phyloP scores from a whole-genome alignment of 2,113 vertebrate genomes.

The Globicephala melas region DNA sequence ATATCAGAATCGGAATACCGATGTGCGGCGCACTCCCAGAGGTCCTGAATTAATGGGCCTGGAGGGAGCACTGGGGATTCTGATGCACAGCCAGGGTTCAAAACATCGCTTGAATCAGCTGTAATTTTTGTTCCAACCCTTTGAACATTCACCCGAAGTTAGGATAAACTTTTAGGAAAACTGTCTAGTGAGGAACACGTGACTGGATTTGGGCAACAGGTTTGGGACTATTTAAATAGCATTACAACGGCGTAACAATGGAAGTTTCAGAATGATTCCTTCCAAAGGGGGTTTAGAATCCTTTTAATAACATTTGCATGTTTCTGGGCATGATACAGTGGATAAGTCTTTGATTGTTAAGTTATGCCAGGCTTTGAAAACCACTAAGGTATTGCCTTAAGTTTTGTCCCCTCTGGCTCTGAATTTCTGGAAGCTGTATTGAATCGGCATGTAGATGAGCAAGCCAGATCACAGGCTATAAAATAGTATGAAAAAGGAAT shows the following conservation, averaged over 20 bases:
- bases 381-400: not conserved
- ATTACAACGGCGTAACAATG: not conserved
- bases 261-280: not conserved
- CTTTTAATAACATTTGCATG: not conserved
- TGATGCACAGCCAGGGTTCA: not conserved
- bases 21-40: not conserved
- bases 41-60: not conserved
- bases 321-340: not conserved
- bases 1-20: not conserved
- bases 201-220: not conserved
- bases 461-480: not conserved
- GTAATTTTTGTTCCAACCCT: not conserved
- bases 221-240: not conserved
- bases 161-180: constrained; percentile 21
- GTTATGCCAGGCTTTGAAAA: not conserved
- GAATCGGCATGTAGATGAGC: not conserved
- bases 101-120: not conserved
- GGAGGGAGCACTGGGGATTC: not conserved
- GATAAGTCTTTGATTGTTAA: not conserved
- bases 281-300: not conserved
- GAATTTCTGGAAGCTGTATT: not conserved
- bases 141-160: not conserved
- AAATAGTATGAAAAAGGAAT: constrained; percentile 16
- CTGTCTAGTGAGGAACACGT: not conserved
- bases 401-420: not conserved